phyloP scores from a whole-genome alignment of 2,888 invertebrate species.

The Zygaena filipendulae region DNA sequence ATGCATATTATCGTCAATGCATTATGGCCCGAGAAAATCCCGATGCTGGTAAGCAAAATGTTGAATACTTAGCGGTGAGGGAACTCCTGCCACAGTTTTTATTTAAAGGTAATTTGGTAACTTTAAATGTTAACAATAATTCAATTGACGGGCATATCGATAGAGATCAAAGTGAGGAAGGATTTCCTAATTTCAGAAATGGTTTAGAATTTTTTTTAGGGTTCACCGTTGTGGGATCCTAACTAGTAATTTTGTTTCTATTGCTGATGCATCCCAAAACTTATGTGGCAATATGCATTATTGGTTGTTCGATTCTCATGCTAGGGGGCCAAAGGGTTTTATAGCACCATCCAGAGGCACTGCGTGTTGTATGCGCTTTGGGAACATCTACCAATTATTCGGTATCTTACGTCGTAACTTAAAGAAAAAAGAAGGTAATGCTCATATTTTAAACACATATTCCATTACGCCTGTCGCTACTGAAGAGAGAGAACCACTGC shows the following conservation, averaged over 20 bases:
- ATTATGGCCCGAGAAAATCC: constrained; percentile 5
- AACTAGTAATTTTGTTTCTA: constrained; percentile 6
- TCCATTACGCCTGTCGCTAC: background rate
- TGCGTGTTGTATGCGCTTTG: constrained; percentile 13
- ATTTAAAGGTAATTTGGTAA: background rate
- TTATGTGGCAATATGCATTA: constrained; percentile 3
- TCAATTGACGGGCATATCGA: background rate
- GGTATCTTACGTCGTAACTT: background rate
- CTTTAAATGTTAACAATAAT: background rate
- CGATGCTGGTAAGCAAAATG: background rate
- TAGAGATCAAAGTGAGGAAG: constrained; percentile 3
- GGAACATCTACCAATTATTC: constrained; percentile 1
- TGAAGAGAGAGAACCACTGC: background rate
- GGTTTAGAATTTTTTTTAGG: constrained; percentile 8
- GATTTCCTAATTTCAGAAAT: constrained; percentile 12
- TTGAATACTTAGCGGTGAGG: background rate
- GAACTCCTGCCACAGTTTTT: background rate
- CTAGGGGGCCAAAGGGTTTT: constrained; percentile 12
- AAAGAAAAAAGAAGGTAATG: background rate
- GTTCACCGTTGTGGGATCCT: constrained; percentile 7
- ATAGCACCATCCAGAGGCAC: constrained; percentile 9
- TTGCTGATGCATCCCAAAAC: constrained; percentile 10
- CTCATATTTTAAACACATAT: background rate
- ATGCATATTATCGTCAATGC: constrained; percentile 9
- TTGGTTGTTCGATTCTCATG: constrained; percentile 11